Base-by-base conservation (phyloP, 1,140 invertebrate species). In the Lethrus apterus region DNA sequence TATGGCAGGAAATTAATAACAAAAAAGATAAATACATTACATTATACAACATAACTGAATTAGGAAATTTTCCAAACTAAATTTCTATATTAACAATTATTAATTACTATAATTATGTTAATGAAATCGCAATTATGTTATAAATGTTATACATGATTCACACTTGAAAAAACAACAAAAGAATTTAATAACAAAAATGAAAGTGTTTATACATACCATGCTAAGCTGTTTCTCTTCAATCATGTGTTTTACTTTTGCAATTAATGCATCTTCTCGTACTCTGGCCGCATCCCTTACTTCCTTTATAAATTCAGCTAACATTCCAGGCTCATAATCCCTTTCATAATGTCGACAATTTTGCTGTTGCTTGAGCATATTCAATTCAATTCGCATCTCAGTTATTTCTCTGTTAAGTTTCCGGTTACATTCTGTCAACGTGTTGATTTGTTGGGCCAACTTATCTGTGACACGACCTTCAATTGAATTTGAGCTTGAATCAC, bases 281-380 rank as follows among this genome's bases (percentile, higher is more conserved):
- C 78, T 73, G 2, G 82, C 80, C 11, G 83, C 82, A 59, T 86
- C 82, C 47, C 83, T 69, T 4, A 86, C 80, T 65, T 86, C 84
- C 4, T 81, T 72, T 44, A 86, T 81, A 51, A 86, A 69, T 66
- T 86, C 83, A 55, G 74, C 67, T 55, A 86, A 70, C 72, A 83
- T 80, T 50, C 84, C 84, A 3, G 84, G 83, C 24, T 82, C 77
- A 64, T 86, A 86, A 51, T 75, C 72, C n/a, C 66, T 58, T 30
- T 67, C 62, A 38, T 52, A 61, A 48, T 58, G 55, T 31, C 56
- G 71, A 64, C 33, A 65, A 64, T 52, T 65, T 54, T 51, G 60
- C 52, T 59, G 74, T 66, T 56, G 65, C 40, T 66, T 74, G 64
- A 50, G 67, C 56, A 53, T 54, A 64, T 62, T 75, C 63, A 77